Evolutionary conservation across 2,888 invertebrate species (phyloP).

Genomic region (Microchrysa polita): DNA sequence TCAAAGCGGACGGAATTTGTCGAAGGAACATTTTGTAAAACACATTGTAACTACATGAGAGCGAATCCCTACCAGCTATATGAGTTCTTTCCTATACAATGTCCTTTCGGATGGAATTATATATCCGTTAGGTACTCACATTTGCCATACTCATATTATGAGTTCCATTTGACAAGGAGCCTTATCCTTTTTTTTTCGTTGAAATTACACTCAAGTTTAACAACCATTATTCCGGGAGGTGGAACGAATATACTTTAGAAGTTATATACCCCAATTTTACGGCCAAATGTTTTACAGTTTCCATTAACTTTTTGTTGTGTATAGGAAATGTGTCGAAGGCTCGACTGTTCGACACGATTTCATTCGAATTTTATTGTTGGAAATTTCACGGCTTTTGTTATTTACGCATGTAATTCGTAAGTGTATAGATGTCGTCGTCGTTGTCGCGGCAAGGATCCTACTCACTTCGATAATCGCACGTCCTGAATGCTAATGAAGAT

Average conservation of each 20-base stretch:
- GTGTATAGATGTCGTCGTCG: no score
- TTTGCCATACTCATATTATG: no score
- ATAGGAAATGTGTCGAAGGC: background rate
- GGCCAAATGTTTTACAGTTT: conserved; percentile 24
- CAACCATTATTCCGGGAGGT: background rate
- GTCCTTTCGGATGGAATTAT: background rate
- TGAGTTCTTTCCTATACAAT: no score
- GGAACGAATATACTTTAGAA: background rate
- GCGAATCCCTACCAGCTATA: no score
- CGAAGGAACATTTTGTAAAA: background rate
- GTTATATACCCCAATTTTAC: conserved; percentile 9
- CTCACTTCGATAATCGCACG: conserved; percentile 19
- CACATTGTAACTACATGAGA: background rate
- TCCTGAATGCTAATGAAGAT: conserved; percentile 34
- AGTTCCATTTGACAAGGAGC: no score
- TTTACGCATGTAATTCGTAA: background rate
- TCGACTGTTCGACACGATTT: background rate
- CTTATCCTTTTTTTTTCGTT: no score
- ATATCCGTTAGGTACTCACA: no score
- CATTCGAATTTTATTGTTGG: background rate
- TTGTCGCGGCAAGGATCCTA: background rate
- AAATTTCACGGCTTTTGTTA: background rate
- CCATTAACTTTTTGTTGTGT: conserved; percentile 9
- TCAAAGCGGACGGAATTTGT: conserved; percentile 6
- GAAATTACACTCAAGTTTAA: background rate